phyloP scores from a whole-genome alignment of 1,140 invertebrate genomes.

The Cataglyphis hispanica region DNA sequence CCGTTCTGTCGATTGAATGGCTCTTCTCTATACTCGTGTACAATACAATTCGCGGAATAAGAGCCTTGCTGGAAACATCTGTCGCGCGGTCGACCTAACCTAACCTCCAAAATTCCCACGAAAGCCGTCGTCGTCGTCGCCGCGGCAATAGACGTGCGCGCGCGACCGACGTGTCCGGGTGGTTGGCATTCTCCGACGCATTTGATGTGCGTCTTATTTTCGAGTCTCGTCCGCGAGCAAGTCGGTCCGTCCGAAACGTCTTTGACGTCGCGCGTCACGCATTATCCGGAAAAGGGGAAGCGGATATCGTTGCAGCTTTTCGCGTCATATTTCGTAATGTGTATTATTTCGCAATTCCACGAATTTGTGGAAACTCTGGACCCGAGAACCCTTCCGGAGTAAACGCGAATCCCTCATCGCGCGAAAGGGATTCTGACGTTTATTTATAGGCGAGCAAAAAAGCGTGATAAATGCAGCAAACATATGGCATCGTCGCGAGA shows the following conservation, averaged over 20 bases:
- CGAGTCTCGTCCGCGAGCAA: conserved; percentile 13
- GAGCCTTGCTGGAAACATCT: conserved; percentile 60
- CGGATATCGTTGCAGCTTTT: not conserved
- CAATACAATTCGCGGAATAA: not conserved
- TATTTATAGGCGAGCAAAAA: not conserved
- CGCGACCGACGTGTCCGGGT: not conserved
- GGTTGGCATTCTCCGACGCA: not conserved
- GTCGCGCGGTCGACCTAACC: conserved; percentile 56
- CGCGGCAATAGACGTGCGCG: not conserved
- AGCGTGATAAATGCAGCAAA: not conserved
- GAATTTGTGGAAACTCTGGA: no score
- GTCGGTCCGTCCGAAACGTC: not conserved
- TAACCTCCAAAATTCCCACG: conserved; percentile 65
- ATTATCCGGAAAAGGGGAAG: not conserved
- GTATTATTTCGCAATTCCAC: no score
- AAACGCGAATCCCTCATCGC: no score
- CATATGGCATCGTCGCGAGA: not conserved
- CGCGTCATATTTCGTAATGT: no score
- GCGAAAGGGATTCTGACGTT: no score
- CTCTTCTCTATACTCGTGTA: conserved; percentile 7
- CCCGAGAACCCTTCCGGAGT: not conserved
- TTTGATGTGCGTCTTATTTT: conserved; percentile 37
- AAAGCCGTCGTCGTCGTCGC: conserved; percentile 14
- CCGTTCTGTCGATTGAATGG: conserved; percentile 21
- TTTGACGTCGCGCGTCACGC: not conserved